These are phyloP conservation scores for Dendrophyllia cribrosa DNA, from an alignment of 64 coral and sea anemone species.

Conservation along the genomic window DNA sequence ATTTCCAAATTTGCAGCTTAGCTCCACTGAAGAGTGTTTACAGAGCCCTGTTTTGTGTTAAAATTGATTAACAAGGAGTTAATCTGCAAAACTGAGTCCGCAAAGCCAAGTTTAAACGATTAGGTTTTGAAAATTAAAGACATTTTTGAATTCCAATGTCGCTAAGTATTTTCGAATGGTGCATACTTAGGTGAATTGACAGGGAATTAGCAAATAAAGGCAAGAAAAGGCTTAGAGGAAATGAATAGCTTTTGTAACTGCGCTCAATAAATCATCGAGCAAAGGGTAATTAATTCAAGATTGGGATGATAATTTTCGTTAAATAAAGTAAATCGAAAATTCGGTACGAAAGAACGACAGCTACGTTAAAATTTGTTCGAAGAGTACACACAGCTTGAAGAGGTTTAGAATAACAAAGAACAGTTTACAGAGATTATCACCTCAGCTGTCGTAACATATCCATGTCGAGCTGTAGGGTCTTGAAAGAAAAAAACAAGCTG, in stretches of 20 bases:
- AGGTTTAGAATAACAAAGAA: constrained; percentile 59
- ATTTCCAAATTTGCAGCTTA: constrained; percentile 15
- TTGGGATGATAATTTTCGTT: constrained; percentile 41
- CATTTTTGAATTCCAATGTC: constrained; percentile 51
- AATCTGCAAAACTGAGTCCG: constrained; percentile 35
- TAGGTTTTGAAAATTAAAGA: constrained; percentile 31
- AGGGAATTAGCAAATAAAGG: constrained; percentile 25
- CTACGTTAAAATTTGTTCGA: not conserved
- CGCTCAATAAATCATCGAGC: constrained; percentile 26
- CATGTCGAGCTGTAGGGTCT: not conserved
- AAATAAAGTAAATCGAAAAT: constrained; percentile 15
- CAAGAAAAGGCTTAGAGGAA: constrained; percentile 7
- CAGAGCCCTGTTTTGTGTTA: constrained; percentile 22
- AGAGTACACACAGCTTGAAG: constrained; percentile 29
- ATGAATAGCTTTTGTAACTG: constrained; percentile 46
- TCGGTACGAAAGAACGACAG: not conserved
- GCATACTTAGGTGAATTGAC: not conserved
- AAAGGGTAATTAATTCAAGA: constrained; percentile 55
- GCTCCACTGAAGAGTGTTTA: not conserved
- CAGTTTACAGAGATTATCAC: constrained; percentile 21
- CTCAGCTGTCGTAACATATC: constrained; percentile 22
- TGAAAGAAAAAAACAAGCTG: constrained; percentile 27
- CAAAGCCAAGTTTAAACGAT: constrained; percentile 42
- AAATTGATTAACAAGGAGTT: constrained; percentile 34
- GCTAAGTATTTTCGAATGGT: constrained; percentile 31